Percentiles rank a stretch among this genome's conserved stretches.
These are phyloP conservation scores for Camelus dromedarius DNA, from an alignment of 2,113 vertebrate genomes.

Conservation along the genomic window DNA sequence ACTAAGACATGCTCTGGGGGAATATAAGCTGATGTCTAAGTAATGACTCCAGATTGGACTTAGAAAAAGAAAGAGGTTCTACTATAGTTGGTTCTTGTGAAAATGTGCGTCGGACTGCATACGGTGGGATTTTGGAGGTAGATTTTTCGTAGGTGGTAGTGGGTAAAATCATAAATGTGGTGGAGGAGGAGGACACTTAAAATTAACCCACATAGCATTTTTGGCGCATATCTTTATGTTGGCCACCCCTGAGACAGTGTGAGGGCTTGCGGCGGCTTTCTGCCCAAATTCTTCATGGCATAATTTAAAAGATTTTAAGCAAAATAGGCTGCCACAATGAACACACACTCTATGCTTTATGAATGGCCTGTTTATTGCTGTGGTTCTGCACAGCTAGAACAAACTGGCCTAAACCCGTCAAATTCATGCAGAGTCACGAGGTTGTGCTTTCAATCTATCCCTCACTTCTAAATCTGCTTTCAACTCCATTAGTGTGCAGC, in stretches of 20 bases:
- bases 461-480: slow-evolving; percentile 48
- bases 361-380: slow-evolving; percentile 72
- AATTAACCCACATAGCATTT: slow-evolving; percentile 58
- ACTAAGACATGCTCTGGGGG: not conserved
- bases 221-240: slow-evolving; percentile 44
- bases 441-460: not conserved
- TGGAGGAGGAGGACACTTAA: slow-evolving; percentile 38
- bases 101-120: not conserved
- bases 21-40: not conserved
- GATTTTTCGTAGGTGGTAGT: not conserved
- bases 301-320: slow-evolving; percentile 73
- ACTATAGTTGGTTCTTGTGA: not conserved
- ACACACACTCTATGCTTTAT: slow-evolving; percentile 64
- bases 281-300: slow-evolving; percentile 71
- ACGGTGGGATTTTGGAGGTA: slow-evolving; percentile 28
- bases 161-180: slow-evolving; percentile 49
- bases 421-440: slow-evolving; percentile 39
- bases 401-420: slow-evolving; percentile 54
- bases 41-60: not conserved
- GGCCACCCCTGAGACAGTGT: slow-evolving; percentile 74
- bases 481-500: not conserved
- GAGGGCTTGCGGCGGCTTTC: slow-evolving; percentile 69
- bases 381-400: slow-evolving; percentile 12
- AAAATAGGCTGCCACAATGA: slow-evolving; percentile 71
- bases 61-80: not conserved